A percentile compares a stretch with the other conserved stretches of the same genome.
These are phyloP conservation scores for Megaptera novaeangliae DNA, from an alignment of 2,113 vertebrate species.

Conservation along the genomic window DNA sequence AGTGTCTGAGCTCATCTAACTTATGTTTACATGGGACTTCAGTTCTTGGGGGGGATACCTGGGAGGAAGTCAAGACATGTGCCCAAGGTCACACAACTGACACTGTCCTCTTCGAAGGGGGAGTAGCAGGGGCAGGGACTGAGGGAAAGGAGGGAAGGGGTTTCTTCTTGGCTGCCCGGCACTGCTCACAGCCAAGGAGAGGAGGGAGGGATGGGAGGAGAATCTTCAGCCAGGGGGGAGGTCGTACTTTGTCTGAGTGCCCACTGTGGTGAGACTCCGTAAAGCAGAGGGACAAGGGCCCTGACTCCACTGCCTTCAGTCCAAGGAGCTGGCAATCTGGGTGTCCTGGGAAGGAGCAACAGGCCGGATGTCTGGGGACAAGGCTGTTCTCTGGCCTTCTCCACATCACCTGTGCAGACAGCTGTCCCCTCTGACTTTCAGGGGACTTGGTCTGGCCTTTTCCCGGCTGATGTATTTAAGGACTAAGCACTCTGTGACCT, in stretches of 20 bases:
- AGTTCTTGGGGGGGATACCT: background rate
- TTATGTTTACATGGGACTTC: background rate
- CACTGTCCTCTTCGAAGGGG: background rate
- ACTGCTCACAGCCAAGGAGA: background rate
- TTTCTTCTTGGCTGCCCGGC: background rate
- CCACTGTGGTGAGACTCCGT: background rate
- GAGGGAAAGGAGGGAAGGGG: fast-evolving
- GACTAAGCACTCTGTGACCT: background rate
- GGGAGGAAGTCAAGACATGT: background rate
- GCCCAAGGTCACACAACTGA: background rate
- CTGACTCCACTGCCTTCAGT: background rate
- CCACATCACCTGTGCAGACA: background rate
- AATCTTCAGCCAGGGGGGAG: background rate
- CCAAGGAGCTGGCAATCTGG: background rate
- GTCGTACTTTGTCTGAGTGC: background rate
- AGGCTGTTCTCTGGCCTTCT: background rate
- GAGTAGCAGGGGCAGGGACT: background rate
- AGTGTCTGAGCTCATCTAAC: background rate
- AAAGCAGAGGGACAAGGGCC: background rate
- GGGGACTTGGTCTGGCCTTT: background rate
- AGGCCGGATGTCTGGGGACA: background rate
- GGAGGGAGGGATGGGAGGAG: background rate
- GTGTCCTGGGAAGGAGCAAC: background rate
- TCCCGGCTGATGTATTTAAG: background rate
- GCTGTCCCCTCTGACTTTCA: background rate